Percentiles rank a stretch among this genome's conserved stretches.
Conservation (phyloP, 2,888 invertebrate genomes). For the Oegoconia quadripuncta region DNA sequence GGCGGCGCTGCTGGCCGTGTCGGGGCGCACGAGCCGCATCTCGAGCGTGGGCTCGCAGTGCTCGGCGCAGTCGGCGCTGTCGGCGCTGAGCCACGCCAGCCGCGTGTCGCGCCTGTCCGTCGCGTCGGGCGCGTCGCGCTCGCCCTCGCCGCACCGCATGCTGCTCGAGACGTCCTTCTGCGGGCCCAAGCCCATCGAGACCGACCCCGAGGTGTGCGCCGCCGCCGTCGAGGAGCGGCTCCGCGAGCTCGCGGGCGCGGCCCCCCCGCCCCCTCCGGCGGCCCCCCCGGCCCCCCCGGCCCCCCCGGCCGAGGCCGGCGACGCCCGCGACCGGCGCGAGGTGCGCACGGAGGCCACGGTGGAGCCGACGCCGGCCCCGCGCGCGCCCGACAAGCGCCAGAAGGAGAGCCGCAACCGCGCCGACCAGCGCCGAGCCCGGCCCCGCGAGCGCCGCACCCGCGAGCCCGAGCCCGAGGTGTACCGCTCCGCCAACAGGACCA, state of each 20-base stretch:
- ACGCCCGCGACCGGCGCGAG: conserved; percentile 58
- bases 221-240: conserved; percentile 69
- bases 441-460: conserved; percentile 47
- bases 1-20: conserved; percentile 85
- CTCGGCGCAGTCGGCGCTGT: conserved; percentile 85
- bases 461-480: conserved; percentile 60
- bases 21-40: conserved; percentile 89
- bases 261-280: conserved; percentile 7
- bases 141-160: conserved; percentile 95
- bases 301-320: conserved; percentile 50
- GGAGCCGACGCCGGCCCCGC: conserved; percentile 12
- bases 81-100: conserved; percentile 57
- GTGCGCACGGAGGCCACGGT: conserved; percentile 46
- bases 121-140: conserved; percentile 81
- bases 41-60: conserved; percentile 92
- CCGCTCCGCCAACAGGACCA: conserved; percentile 47
- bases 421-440: conserved; percentile 50
- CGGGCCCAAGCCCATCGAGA: conserved; percentile 86
- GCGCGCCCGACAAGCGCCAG: conserved; percentile 38
- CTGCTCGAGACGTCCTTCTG: conserved; percentile 94
- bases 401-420: conserved; percentile 52
- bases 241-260: conserved; percentile 48
- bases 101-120: conserved; percentile 63
- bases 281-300: conserved; percentile 18
- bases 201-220: conserved; percentile 67